phyloP scores from a whole-genome alignment of 1,140 invertebrate species.

The Macrobrachium nipponense region DNA sequence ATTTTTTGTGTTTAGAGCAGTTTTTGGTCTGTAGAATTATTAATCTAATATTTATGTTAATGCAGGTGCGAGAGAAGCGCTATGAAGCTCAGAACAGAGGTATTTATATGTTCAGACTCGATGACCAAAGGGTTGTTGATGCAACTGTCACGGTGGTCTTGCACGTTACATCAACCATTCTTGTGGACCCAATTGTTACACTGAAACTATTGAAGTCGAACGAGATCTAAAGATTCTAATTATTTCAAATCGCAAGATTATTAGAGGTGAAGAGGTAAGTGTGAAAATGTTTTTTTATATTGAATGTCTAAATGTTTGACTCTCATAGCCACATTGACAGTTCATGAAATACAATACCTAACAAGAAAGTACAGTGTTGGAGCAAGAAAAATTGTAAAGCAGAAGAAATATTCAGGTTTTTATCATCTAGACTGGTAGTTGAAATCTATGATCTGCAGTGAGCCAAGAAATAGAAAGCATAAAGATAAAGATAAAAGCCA shows the following conservation, averaged over 20 bases:
- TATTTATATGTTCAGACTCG: conserved; percentile 99
- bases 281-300: no score
- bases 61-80: conserved; percentile 84
- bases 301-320: no score
- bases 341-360: no score
- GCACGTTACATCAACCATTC: conserved; percentile 99
- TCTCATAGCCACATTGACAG: no score
- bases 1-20: no score
- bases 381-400: no score
- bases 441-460: no score
- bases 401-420: no score
- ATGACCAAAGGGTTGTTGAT: conserved; percentile 97
- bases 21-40: neutral
- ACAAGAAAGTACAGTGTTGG: no score
- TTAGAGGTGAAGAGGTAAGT: conserved; percentile 94
- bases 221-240: conserved; percentile 95
- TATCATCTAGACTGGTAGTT: no score
- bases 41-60: neutral
- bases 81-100: conserved; percentile 98
- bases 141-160: conserved; percentile 96
- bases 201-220: conserved; percentile 97
- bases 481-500: no score
- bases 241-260: conserved; percentile 94
- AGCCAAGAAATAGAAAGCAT: no score
- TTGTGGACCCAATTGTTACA: conserved; percentile 99